Percentiles rank a stretch among this genome's conserved stretches.
These are phyloP conservation scores for Nothocercus julius DNA, from an alignment of 2,113 vertebrate genomes.

Conservation along the genomic window DNA sequence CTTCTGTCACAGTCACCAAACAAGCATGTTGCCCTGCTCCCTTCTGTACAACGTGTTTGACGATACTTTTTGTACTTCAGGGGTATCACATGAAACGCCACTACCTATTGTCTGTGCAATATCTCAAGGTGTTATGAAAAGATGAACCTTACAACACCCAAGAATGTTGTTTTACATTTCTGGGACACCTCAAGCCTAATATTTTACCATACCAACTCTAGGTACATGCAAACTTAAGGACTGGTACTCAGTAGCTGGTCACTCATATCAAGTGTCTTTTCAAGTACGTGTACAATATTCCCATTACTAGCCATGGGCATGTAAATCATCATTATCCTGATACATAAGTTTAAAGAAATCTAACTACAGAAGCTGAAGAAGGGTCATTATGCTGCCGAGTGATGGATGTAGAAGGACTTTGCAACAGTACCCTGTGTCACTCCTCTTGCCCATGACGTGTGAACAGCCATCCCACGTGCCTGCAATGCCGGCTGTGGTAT, in stretches of 20 bases:
- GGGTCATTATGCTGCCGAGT: rapidly evolving
- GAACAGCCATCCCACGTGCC: background rate
- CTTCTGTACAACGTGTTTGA: background rate
- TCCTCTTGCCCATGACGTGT: rapidly evolving
- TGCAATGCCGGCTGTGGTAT: background rate
- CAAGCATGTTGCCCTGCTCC: background rate
- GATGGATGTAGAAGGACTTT: background rate
- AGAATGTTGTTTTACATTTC: background rate
- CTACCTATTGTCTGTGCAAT: background rate
- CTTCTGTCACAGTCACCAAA: background rate
- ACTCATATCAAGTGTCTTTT: background rate
- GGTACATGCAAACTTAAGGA: background rate
- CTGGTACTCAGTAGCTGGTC: too few relatives aligned
- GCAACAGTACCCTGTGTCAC: background rate
- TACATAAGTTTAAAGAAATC: background rate
- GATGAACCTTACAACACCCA: background rate
- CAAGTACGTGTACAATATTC: rapidly evolving
- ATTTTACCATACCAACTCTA: background rate
- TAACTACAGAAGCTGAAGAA: background rate
- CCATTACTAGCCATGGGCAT: rapidly evolving
- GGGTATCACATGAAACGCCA: background rate
- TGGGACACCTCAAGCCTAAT: rapidly evolving
- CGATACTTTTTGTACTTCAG: background rate
- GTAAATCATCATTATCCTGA: background rate
- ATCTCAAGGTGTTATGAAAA: background rate